A percentile compares a stretch with the other conserved stretches of the same genome.
Evolutionary conservation across 2,113 vertebrate species (phyloP).

Genomic region (Rutilus rutilus): DNA sequence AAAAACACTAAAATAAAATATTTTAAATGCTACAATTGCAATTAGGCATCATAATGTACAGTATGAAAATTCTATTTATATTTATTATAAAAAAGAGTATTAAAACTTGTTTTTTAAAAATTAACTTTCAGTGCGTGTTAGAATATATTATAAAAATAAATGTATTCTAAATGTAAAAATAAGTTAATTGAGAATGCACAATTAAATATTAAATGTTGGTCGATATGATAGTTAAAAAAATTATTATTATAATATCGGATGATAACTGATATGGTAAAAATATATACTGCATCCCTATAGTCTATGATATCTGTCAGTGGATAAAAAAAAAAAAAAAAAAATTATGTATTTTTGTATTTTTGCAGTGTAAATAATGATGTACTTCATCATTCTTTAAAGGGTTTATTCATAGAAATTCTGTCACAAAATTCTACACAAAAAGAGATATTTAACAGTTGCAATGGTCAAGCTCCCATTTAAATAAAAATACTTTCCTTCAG

Average conservation of each 20-base stretch:
- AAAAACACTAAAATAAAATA: neutral
- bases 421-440: no score
- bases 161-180: neutral
- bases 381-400: no score
- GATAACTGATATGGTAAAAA: neutral
- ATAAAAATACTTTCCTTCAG: neutral
- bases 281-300: neutral
- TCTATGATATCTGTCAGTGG: no score
- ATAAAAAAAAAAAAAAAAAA: no score
- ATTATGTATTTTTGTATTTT: no score
- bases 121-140: neutral
- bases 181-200: neutral
- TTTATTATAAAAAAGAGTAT: no score
- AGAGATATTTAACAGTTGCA: neutral
- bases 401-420: no score
- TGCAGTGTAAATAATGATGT: no score
- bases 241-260: neutral
- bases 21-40: neutral
- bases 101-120: neutral
- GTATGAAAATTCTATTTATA: no score
- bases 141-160: neutral
- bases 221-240: neutral
- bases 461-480: neutral
- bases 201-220: neutral
- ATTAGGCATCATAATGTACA: neutral